phyloP scores from a whole-genome alignment of 2,888 invertebrate genomes.

The Acanthopleura granulata region DNA sequence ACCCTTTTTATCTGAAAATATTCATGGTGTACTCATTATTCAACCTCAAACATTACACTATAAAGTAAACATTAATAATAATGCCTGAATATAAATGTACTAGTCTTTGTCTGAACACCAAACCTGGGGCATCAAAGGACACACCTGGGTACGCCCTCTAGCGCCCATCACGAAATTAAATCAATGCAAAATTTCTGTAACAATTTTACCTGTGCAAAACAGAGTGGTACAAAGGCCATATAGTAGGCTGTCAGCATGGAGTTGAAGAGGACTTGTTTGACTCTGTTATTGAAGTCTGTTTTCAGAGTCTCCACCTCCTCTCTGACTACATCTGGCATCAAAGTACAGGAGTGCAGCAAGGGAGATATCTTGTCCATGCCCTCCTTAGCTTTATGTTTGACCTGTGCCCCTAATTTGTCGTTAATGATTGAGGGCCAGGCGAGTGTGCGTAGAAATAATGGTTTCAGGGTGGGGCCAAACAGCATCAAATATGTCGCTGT shows the following conservation, averaged over 20 bases:
- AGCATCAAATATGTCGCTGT: constrained; percentile 73
- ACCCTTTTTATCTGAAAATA: too few species aligned
- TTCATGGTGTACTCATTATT: too few species aligned
- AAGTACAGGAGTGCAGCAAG: constrained; percentile 68
- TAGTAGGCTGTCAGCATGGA: constrained; percentile 90
- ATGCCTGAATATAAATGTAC: too few species aligned
- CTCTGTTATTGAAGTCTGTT: constrained; percentile 88
- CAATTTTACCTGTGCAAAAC: constrained; percentile 83
- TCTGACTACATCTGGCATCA: constrained; percentile 73
- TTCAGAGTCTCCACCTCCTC: constrained; percentile 88
- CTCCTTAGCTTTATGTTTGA: constrained; percentile 34
- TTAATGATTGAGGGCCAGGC: constrained; percentile 54
- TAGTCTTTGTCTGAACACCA: too few species aligned
- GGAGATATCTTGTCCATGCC: constrained; percentile 32
- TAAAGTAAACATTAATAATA: too few species aligned
- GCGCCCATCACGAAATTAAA: too few species aligned
- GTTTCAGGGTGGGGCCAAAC: constrained; percentile 83
- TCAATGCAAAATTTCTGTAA: too few species aligned
- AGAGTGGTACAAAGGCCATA: constrained; percentile 88
- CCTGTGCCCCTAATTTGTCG: constrained; percentile 22
- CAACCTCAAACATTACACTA: too few species aligned
- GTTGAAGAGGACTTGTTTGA: constrained; percentile 89
- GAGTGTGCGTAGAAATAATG: constrained; percentile 78
- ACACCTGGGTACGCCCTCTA: too few species aligned
- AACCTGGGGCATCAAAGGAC: too few species aligned